Conservation (phyloP, 2,888 invertebrate genomes). For the Drosophila bunnanda region DNA sequence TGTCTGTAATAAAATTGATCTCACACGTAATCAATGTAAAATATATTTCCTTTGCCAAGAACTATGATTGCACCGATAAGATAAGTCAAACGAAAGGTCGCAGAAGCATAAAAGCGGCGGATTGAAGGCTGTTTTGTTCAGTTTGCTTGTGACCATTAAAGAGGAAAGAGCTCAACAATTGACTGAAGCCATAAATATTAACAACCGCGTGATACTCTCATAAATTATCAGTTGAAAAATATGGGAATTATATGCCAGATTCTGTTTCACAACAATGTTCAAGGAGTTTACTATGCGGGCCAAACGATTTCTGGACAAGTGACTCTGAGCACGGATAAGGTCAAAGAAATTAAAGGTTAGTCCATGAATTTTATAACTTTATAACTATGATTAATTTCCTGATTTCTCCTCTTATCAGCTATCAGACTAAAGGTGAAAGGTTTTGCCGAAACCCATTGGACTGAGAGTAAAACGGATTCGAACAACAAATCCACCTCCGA, state of each 20-base stretch:
- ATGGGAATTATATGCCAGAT: constrained; percentile 41
- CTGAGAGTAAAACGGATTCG: constrained; percentile 22
- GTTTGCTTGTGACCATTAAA: constrained; percentile 18
- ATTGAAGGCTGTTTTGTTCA: constrained; percentile 6
- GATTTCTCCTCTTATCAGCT: constrained; percentile 32
- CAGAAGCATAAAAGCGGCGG: constrained; percentile 8
- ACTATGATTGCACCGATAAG: constrained; percentile 23
- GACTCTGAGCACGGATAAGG: constrained; percentile 69
- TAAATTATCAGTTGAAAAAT: not conserved
- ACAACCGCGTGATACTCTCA: not conserved
- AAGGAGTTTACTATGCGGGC: constrained; percentile 82
- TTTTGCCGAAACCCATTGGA: constrained; percentile 69
- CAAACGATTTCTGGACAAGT: constrained; percentile 77
- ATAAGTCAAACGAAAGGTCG: constrained; percentile 12
- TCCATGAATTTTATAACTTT: not conserved
- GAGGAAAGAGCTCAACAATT: constrained; percentile 10
- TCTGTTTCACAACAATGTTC: constrained; percentile 71
- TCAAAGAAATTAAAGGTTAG: constrained; percentile 67
- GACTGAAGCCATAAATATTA: not conserved
- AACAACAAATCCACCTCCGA: constrained; percentile 15
- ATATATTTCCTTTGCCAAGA: constrained; percentile 10
- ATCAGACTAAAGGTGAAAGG: constrained; percentile 64
- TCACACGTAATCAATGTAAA: constrained; percentile 6
- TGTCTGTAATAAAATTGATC: not conserved
- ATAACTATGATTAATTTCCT: not conserved